Evolutionary conservation across 2,888 invertebrate genomes (phyloP).

Genomic region (Phlogophora meticulosa): DNA sequence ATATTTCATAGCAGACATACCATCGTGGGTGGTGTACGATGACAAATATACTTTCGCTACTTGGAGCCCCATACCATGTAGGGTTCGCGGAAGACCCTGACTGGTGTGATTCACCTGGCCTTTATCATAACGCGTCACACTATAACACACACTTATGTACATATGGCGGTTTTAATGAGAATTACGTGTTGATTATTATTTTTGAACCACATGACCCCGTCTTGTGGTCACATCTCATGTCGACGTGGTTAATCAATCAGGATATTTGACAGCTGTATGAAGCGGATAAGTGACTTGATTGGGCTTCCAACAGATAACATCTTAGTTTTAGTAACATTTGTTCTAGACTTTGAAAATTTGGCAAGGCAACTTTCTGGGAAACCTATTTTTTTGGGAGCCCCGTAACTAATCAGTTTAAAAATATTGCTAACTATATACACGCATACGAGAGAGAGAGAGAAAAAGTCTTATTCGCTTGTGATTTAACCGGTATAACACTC

Average conservation of each 20-base stretch:
- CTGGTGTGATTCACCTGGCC: constrained; percentile 60
- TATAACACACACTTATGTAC: constrained; percentile 6
- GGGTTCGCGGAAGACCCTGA: constrained; percentile 59
- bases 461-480: too few species aligned
- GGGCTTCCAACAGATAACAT: too few species aligned
- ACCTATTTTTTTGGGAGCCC: too few species aligned
- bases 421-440: too few species aligned
- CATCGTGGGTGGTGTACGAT: constrained; percentile 48
- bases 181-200: constrained; percentile 24
- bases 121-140: constrained; percentile 49
- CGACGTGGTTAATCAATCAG: constrained; percentile 17
- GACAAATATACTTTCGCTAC: constrained; percentile 61
- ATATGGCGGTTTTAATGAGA: constrained; percentile 32
- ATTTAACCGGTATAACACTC: too few species aligned
- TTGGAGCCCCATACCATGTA: constrained; percentile 54
- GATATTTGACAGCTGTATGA: not conserved
- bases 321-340: too few species aligned
- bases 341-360: too few species aligned
- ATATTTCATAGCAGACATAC: not conserved
- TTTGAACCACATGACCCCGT: not conserved
- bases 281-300: not conserved
- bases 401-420: too few species aligned
- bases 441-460: too few species aligned
- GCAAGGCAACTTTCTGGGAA: too few species aligned
- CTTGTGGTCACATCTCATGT: constrained; percentile 25